Percentiles rank a stretch among this genome's conserved stretches.
phyloP scores from a whole-genome alignment of 2,797 vertebrate species.

The Agapornis canus region DNA sequence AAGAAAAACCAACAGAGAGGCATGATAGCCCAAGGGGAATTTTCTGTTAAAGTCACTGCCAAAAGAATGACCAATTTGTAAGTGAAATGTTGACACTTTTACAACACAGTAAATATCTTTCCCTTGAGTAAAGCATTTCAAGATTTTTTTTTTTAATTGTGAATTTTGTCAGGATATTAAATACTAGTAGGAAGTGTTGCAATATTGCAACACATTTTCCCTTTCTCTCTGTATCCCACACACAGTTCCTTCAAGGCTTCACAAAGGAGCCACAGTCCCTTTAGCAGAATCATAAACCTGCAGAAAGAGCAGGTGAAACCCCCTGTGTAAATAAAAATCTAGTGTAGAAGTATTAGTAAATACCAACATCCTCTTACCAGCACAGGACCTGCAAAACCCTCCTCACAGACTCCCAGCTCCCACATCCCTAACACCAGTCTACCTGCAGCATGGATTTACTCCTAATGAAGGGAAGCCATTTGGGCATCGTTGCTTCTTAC shows the following conservation, averaged over 20 bases:
- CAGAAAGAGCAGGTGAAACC: neutral
- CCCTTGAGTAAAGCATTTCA: constrained; percentile 22
- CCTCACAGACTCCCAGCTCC: neutral
- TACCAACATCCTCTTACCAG: neutral
- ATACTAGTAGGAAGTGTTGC: neutral
- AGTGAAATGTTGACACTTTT: constrained; percentile 54
- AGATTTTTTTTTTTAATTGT: neutral
- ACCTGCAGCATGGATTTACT: neutral
- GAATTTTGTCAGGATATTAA: neutral
- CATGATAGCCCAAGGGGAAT: constrained; percentile 36
- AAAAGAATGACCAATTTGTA: constrained; percentile 58
- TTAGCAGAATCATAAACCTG: neutral
- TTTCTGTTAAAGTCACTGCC: constrained; percentile 53
- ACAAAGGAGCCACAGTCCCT: neutral
- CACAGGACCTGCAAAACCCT: neutral
- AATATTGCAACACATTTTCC: neutral
- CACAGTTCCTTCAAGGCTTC: neutral
- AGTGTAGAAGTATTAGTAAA: neutral
- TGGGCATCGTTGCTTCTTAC: neutral
- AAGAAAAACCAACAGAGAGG: constrained; percentile 16
- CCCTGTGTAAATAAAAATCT: neutral
- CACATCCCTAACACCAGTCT: neutral
- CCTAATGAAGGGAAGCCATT: neutral
- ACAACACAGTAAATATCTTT: constrained; percentile 36
- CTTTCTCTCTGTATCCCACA: neutral